A percentile compares a stretch with the other conserved stretches of the same genome.
Conservation (phyloP, 1,140 invertebrate species). For the Sitobion miscanthi region DNA sequence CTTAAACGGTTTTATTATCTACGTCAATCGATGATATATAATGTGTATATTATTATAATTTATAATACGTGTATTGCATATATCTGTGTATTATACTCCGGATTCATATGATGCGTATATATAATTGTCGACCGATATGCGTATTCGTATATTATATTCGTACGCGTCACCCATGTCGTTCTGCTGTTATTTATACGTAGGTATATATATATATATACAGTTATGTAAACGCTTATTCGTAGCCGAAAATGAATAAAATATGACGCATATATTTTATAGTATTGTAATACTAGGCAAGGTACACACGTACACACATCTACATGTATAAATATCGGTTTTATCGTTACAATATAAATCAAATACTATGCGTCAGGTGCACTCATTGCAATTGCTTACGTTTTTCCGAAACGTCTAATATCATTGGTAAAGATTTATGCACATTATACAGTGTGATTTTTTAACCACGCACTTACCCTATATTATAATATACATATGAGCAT, state of each 20-base stretch:
- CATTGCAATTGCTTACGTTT: background rate
- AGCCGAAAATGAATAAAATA: constrained; percentile 13
- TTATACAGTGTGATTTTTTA: background rate
- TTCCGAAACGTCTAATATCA: background rate
- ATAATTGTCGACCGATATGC: background rate
- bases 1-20: too few species aligned
- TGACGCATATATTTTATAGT: background rate
- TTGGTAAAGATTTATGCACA: background rate
- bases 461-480: background rate
- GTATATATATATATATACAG: background rate
- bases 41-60: background rate
- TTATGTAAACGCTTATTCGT: background rate
- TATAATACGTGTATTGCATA: background rate
- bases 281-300: background rate
- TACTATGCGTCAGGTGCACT: background rate
- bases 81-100: background rate
- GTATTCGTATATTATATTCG: background rate
- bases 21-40: background rate
- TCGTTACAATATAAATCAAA: background rate
- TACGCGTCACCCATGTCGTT: background rate
- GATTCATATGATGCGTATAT: background rate
- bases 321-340: constrained; percentile 10
- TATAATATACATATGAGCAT: background rate
- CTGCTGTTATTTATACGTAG: background rate
- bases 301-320: background rate